These are phyloP conservation scores for Cosmia trapezina DNA, from an alignment of 2,888 invertebrate species.

Conservation along the genomic window DNA sequence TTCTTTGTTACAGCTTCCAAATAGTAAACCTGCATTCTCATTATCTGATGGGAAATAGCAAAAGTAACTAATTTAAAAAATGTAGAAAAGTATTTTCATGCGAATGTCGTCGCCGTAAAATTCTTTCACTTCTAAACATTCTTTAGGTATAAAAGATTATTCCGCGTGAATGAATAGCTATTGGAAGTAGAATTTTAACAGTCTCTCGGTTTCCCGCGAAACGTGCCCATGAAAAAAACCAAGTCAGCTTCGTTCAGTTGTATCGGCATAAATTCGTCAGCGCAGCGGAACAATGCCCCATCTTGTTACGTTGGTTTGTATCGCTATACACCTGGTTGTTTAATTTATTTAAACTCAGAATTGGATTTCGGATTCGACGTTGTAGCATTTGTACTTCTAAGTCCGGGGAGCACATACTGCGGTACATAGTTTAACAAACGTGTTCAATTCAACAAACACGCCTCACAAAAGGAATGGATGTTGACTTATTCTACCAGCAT, in stretches of 20 bases:
- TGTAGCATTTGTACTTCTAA: conserved; percentile 38
- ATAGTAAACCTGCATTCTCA: conserved; percentile 70
- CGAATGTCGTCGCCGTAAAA: conserved; percentile 63
- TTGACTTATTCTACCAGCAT: conserved; percentile 46
- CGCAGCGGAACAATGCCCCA: conserved; percentile 39
- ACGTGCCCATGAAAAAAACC: conserved; percentile 48
- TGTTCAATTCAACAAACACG: conserved; percentile 49
- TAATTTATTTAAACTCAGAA: conserved; percentile 51
- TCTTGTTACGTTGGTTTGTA: conserved; percentile 37
- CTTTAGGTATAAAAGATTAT: conserved; percentile 67
- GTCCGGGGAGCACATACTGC: conserved; percentile 35
- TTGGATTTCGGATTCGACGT: conserved; percentile 36
- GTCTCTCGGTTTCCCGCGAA: conserved; percentile 47
- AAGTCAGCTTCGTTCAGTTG: conserved; percentile 51
- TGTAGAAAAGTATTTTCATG: conserved; percentile 64
- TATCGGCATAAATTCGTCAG: conserved; percentile 49
- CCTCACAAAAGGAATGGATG: conserved; percentile 46
- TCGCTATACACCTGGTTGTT: conserved; percentile 21
- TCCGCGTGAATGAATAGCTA: conserved; percentile 67
- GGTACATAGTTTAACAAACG: conserved; percentile 52
- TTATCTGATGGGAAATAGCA: conserved; percentile 67
- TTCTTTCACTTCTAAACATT: conserved; percentile 66
- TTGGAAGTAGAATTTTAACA: conserved; percentile 67
- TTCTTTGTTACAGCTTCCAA: conserved; percentile 69
- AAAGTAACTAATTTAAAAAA: conserved; percentile 63